These are phyloP conservation scores for Thereva unica DNA, from an alignment of 2,888 invertebrate species.

Conservation along the genomic window DNA sequence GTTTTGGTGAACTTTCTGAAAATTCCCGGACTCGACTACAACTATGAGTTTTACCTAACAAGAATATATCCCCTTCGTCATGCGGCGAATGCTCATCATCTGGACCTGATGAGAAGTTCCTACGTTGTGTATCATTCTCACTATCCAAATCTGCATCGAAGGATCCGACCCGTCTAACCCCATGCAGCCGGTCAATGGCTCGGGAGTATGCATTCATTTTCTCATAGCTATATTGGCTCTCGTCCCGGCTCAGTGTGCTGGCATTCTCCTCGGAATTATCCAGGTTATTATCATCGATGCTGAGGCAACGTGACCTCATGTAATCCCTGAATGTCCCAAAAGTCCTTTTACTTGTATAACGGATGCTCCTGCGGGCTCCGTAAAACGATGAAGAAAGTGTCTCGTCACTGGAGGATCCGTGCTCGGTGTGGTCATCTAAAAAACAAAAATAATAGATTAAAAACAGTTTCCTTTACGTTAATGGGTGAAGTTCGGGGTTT, in stretches of 20 bases:
- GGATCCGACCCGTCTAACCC: constrained; percentile 60
- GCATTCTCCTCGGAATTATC: constrained; percentile 52
- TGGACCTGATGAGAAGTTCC: constrained; percentile 42
- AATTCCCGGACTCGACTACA: constrained; percentile 47
- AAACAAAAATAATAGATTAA: constrained; percentile 28
- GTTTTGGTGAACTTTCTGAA: constrained; percentile 54
- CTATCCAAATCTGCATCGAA: constrained; percentile 48
- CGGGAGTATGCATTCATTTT: constrained; percentile 60
- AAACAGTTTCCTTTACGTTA: not conserved
- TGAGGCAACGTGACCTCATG: constrained; percentile 55
- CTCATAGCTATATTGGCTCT: constrained; percentile 48
- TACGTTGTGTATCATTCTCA: constrained; percentile 44
- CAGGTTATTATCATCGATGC: constrained; percentile 51
- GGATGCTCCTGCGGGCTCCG: constrained; percentile 56
- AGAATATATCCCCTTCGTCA: constrained; percentile 39
- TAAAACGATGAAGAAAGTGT: constrained; percentile 57
- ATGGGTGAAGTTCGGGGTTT: too few species aligned
- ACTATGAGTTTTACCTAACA: constrained; percentile 17
- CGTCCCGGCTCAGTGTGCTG: constrained; percentile 52
- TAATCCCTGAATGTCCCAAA: constrained; percentile 57
- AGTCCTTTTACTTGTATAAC: constrained; percentile 58
- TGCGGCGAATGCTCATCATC: constrained; percentile 33
- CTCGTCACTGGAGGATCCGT: constrained; percentile 57
- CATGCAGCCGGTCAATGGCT: constrained; percentile 64
- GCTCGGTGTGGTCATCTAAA: constrained; percentile 50